These are phyloP conservation scores for Mormyrus iriodes DNA, from an alignment of 2,113 vertebrate species.

Conservation along the genomic window DNA sequence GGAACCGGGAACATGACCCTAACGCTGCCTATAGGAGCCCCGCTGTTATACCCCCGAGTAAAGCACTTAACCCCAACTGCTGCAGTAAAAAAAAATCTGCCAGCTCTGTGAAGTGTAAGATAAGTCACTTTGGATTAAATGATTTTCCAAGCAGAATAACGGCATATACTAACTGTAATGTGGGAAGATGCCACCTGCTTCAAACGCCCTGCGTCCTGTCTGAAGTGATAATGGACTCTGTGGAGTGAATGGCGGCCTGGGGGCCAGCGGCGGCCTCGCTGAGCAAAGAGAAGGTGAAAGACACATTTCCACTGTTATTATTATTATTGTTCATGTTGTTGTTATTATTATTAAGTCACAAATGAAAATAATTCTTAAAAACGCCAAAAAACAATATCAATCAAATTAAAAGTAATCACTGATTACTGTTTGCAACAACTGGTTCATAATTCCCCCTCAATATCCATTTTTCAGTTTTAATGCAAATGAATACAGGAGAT, in stretches of 20 bases:
- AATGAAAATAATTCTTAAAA: neutral
- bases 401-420: neutral
- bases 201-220: neutral
- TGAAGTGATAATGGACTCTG: neutral
- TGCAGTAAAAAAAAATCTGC: neutral
- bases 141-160: neutral
- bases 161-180: neutral
- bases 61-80: neutral
- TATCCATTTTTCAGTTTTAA: neutral
- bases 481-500: neutral
- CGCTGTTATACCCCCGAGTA: neutral
- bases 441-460: neutral
- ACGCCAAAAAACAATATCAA: neutral
- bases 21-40: neutral
- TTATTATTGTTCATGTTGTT: neutral
- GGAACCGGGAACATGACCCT: neutral
- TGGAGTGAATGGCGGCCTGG: neutral
- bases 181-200: neutral
- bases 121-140: slow-evolving; percentile 8
- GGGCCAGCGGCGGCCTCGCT: neutral
- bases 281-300: neutral
- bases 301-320: neutral
- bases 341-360: neutral
- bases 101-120: slow-evolving; percentile 1
- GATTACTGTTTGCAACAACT: neutral